These are phyloP conservation scores for Chiloscyllium plagiosum DNA, from an alignment of 2,113 vertebrate species.

Conservation along the genomic window DNA sequence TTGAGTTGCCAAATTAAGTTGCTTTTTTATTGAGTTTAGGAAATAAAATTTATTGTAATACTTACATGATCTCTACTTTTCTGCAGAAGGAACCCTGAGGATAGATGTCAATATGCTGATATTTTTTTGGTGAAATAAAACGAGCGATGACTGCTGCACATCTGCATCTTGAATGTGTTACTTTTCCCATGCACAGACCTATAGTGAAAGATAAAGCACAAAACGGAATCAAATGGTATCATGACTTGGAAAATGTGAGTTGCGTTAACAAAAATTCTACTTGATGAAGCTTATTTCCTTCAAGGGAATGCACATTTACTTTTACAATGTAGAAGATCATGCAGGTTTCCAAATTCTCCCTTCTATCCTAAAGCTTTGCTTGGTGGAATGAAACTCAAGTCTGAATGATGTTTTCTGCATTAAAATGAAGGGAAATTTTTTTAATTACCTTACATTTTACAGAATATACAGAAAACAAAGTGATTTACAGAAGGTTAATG, in stretches of 20 bases:
- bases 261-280: background rate
- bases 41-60: background rate
- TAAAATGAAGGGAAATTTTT: background rate
- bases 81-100: background rate
- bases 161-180: background rate
- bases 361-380: background rate
- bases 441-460: background rate
- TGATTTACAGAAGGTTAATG: background rate
- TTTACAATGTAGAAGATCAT: background rate
- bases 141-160: background rate
- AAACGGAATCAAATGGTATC: background rate
- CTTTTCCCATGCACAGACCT: background rate
- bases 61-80: slow-evolving; percentile 2
- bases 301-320: background rate
- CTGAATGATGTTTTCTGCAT: background rate
- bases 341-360: background rate
- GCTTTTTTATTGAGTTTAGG: background rate
- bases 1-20: background rate
- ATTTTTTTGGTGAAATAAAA: background rate
- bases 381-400: background rate
- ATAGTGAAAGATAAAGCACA: background rate
- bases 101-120: background rate
- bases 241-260: background rate
- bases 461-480: background rate
- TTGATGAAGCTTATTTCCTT: background rate